Base-by-base conservation (phyloP, 2,888 invertebrate species). In the Aradus depressus region DNA sequence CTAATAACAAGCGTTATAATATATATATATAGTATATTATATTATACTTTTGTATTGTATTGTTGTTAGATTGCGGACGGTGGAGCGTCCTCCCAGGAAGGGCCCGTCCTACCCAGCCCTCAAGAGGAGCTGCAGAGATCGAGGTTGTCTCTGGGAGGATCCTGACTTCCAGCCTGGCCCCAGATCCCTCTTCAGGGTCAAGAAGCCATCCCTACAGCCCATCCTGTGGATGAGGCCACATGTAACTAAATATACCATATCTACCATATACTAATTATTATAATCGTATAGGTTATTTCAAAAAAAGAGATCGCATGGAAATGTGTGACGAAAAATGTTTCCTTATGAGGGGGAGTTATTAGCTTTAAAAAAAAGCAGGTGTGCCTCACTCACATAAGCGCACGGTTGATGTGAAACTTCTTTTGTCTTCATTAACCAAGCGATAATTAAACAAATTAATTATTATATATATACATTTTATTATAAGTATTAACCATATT, bases 161-260 rank as follows among this genome's bases (percentile, higher is more conserved):
- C 68, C 72, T 0, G 76, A 77, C 59, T 80, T 80, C 66, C 74
- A 73, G 12, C 71, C 77, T 2, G 66, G 68, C 16, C 69, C 73
- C 41, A 70, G 72, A 62, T 68, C 76, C 19, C 69, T 80, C 28
- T 74, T 70, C 64, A 72, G 70, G 61, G 73, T 71, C 66, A 74
- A 72, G 66, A 77, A 74, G 60, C 71, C 74, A 14, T 65, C 72
- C n/a, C 62, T 72, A 14, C 71, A 70, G 56, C 74, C 75, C 5
- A 70, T 79, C 57, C 71, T 73, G 35, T 81, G 81, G 81, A 72
- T 75, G 72, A 67, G 81, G 58, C 81, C 81, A 12, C 77, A 79
- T 63, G 80, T 81, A 66, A 75, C 78, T 72, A 45, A 4, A 2
- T 32, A n/a, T n/a, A n/a, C 3, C n/a, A 6, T 41, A 50, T 28